Conservation (phyloP, 1,140 invertebrate genomes). For the Mesaphorura yosii region DNA sequence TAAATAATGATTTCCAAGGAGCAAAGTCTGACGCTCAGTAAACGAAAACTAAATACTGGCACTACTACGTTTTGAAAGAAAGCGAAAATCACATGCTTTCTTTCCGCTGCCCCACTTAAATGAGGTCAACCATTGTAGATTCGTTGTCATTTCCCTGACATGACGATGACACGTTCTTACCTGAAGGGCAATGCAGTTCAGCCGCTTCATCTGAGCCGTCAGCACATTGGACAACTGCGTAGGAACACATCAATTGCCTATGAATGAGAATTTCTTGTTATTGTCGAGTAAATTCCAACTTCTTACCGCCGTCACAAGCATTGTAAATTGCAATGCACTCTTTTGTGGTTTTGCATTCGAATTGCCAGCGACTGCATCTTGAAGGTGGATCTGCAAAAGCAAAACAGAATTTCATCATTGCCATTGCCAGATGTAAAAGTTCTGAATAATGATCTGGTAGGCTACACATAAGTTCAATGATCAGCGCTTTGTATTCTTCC, state of each 20-base stretch:
- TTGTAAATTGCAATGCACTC: constrained; percentile 94
- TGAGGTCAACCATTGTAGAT: neutral
- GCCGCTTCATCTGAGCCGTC: constrained; percentile 17
- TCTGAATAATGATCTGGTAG: constrained; percentile 2
- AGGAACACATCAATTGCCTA: neutral
- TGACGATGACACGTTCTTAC: too few relatives aligned
- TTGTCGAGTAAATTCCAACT: constrained; percentile 79
- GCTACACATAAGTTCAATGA: too few relatives aligned
- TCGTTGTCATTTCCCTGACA: neutral
- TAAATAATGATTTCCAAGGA: too few relatives aligned
- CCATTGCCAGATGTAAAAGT: constrained; percentile 4
- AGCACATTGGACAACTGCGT: neutral
- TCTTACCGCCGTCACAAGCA: constrained; percentile 85
- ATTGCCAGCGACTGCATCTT: constrained; percentile 51
- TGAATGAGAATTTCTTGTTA: neutral
- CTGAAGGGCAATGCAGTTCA: constrained; percentile 23
- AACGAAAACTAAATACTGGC: neutral
- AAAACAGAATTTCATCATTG: neutral
- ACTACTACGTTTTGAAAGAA: neutral
- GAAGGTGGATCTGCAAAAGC: neutral
- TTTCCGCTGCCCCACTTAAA: too few relatives aligned
- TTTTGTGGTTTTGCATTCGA: constrained; percentile 65
- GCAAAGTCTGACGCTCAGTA: too few relatives aligned
- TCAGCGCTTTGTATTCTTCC: too few relatives aligned
- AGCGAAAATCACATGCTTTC: neutral